Evolutionary conservation across 2,113 vertebrate genomes (phyloP).

Genomic region (Leucoraja erinaceus): DNA sequence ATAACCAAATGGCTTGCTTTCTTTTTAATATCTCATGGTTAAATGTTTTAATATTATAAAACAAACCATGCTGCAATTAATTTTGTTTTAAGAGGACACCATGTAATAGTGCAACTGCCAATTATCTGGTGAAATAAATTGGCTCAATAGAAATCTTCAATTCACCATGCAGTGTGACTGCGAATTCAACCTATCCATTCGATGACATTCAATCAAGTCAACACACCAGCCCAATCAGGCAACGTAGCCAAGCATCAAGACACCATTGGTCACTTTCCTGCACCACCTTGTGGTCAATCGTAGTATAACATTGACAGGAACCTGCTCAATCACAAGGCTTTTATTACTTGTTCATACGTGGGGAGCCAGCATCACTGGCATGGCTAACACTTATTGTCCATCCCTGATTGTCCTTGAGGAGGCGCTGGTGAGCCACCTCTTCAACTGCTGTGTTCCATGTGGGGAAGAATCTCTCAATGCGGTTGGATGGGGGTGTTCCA

Average conservation of each 20-base stretch:
- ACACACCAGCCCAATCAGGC: not conserved
- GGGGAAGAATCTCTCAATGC: no score
- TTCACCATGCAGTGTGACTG: not conserved
- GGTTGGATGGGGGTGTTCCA: no score
- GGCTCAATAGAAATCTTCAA: not conserved
- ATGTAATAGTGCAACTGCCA: not conserved
- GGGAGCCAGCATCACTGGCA: no score
- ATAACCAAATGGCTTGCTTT: not conserved
- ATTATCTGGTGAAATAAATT: not conserved
- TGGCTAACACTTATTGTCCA: no score
- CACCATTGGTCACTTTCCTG: constrained; percentile 1
- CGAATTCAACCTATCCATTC: not conserved
- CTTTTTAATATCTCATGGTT: not conserved
- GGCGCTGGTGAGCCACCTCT: no score
- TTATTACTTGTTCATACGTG: no score
- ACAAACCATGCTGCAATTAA: not conserved
- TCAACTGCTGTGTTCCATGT: no score
- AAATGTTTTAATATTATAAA: not conserved
- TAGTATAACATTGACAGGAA: not conserved
- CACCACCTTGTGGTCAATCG: not conserved
- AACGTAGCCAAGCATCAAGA: not conserved
- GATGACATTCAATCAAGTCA: not conserved
- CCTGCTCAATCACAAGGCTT: not conserved
- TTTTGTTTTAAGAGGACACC: not conserved
- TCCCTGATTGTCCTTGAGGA: no score